Conservation (phyloP, 2,888 invertebrate species). For the Drosophila pseudotakahashii region DNA sequence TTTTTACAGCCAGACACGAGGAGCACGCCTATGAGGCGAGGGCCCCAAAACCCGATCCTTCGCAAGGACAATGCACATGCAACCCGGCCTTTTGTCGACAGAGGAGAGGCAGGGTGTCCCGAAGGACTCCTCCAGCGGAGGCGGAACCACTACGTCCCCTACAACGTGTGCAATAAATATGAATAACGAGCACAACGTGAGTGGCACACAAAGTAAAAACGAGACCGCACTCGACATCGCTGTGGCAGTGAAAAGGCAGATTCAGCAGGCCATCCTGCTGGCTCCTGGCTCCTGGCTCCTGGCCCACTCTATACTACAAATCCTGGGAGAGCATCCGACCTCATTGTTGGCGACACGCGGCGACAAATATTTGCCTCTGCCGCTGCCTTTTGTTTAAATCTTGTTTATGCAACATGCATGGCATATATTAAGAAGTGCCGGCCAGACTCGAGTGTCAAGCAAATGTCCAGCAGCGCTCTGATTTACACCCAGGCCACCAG, state of each 20-base stretch:
- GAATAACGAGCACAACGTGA: slow-evolving; percentile 81
- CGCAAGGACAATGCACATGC: slow-evolving; percentile 71
- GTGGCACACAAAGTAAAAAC: slow-evolving; percentile 76
- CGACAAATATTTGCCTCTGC: slow-evolving; percentile 67
- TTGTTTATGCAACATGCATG: slow-evolving; percentile 78
- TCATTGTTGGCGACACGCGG: slow-evolving; percentile 57
- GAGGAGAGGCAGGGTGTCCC: slow-evolving; percentile 2
- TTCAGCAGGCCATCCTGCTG: slow-evolving; percentile 18
- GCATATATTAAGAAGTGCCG: slow-evolving; percentile 59
- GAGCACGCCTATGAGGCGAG: slow-evolving; percentile 49
- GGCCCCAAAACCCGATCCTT: slow-evolving; percentile 23
- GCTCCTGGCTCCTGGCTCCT: background rate
- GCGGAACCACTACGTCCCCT: slow-evolving; percentile 15
- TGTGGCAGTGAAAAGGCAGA: slow-evolving; percentile 63
- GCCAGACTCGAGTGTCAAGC: slow-evolving; percentile 37
- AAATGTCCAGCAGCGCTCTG: slow-evolving; percentile 51
- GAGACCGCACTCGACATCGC: slow-evolving; percentile 36
- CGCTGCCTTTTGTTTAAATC: slow-evolving; percentile 69
- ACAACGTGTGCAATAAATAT: slow-evolving; percentile 79
- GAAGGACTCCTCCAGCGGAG: slow-evolving; percentile 21
- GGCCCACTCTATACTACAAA: slow-evolving; percentile 2
- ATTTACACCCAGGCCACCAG: slow-evolving; percentile 43
- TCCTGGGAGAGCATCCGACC: slow-evolving; percentile 31
- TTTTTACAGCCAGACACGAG: slow-evolving; percentile 72
- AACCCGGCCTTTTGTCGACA: slow-evolving; percentile 60